A percentile compares a stretch with the other conserved stretches of the same genome.
Conservation (phyloP, 2,888 invertebrate genomes). For the Busseola fusca region DNA sequence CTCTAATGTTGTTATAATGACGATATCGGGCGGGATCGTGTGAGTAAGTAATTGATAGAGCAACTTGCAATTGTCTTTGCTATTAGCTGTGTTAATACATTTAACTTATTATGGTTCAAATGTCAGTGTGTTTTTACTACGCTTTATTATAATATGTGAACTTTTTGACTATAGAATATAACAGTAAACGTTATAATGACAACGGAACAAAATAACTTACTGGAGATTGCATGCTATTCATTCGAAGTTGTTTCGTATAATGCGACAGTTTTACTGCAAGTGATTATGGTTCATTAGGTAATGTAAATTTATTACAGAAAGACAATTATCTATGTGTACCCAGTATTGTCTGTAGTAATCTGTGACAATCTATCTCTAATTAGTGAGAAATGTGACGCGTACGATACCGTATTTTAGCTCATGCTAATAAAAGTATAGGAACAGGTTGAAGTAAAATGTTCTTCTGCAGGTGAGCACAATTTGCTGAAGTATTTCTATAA, state of each 20-base stretch:
- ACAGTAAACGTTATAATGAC: slow-evolving; percentile 47
- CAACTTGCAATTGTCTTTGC: slow-evolving; percentile 77
- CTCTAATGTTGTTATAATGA: slow-evolving; percentile 87
- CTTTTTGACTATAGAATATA: slow-evolving; percentile 51
- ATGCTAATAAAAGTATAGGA: slow-evolving; percentile 29
- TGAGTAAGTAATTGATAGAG: slow-evolving; percentile 86
- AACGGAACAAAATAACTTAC: slow-evolving; percentile 25
- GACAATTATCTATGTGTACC: slow-evolving; percentile 13
- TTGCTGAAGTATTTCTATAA: slow-evolving; percentile 45
- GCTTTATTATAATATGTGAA: slow-evolving; percentile 54
- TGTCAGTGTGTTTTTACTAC: slow-evolving; percentile 58
- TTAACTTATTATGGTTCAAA: slow-evolving; percentile 64
- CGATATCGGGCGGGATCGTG: slow-evolving; percentile 79
- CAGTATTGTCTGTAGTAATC: slow-evolving; percentile 10
- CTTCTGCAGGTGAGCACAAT: slow-evolving; percentile 31
- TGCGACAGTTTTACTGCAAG: slow-evolving; percentile 6
- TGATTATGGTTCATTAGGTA: slow-evolving; percentile 18
- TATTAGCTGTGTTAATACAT: slow-evolving; percentile 78
- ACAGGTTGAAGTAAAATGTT: slow-evolving; percentile 7
- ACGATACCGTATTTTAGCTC: slow-evolving; percentile 4
- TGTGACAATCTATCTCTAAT: slow-evolving; percentile 20
- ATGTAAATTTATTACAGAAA: slow-evolving; percentile 15
- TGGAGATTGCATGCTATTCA: slow-evolving; percentile 8
- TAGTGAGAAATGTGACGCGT: slow-evolving; percentile 6
- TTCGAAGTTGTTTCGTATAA: slow-evolving; percentile 20